These are phyloP conservation scores for Ferrisia virgata DNA, from an alignment of 2,888 invertebrate genomes.

Conservation along the genomic window DNA sequence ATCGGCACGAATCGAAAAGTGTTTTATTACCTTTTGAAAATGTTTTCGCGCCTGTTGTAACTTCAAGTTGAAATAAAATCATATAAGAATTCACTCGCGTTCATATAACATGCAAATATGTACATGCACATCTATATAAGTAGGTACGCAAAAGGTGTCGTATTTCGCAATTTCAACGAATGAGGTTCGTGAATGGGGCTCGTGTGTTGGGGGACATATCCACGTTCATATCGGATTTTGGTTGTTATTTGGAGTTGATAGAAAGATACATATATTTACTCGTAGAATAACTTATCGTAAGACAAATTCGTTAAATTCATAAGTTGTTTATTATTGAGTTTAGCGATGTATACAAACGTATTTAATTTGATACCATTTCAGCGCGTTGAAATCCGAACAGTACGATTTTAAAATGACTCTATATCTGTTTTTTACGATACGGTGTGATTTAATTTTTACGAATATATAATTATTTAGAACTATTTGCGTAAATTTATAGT, in stretches of 20 bases:
- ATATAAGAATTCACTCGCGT: background rate
- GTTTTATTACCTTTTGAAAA: conserved; percentile 17
- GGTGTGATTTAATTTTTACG: too few species aligned
- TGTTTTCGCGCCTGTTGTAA: background rate
- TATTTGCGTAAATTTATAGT: too few species aligned
- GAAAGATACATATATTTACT: too few species aligned
- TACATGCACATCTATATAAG: too few species aligned
- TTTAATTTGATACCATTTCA: background rate
- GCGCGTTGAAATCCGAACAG: background rate
- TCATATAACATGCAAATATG: too few species aligned
- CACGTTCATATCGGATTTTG: background rate
- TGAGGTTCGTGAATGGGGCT: background rate
- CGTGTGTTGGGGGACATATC: background rate
- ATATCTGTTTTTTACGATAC: too few species aligned
- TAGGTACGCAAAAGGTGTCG: background rate
- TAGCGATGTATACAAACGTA: too few species aligned
- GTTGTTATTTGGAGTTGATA: background rate
- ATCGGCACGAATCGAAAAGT: background rate
- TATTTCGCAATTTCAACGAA: background rate
- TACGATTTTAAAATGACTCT: too few species aligned
- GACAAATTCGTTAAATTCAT: too few species aligned
- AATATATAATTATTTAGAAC: too few species aligned
- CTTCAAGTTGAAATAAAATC: background rate
- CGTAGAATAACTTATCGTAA: too few species aligned
- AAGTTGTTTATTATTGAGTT: too few species aligned